These are phyloP conservation scores for Eretmochelys imbricata DNA, from an alignment of 2,113 vertebrate genomes.

Conservation along the genomic window DNA sequence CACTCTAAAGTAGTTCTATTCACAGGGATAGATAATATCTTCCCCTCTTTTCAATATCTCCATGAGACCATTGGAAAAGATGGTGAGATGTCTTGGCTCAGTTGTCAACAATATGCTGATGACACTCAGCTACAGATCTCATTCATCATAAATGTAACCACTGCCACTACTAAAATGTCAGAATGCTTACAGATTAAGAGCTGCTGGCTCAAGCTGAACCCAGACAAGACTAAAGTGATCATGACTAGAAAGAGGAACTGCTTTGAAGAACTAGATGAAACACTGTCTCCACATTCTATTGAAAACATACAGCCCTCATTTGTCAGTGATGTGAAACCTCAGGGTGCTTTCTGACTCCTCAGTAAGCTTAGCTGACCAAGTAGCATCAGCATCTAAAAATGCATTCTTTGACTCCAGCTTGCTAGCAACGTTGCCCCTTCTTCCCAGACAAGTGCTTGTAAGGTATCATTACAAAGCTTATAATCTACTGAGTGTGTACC, in stretches of 20 bases:
- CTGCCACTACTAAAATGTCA: not conserved
- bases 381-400: rapidly evolving
- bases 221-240: not conserved
- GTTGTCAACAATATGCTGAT: not conserved
- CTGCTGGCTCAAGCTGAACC: not conserved
- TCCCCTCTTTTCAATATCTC: too few species aligned
- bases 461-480: too few species aligned
- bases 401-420: rapidly evolving
- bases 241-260: not conserved
- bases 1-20: too few species aligned
- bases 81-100: not conserved
- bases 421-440: rapidly evolving
- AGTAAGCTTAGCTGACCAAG: not conserved
- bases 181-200: not conserved
- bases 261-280: not conserved
- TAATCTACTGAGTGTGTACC: too few species aligned
- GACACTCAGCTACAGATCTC: not conserved
- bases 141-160: rapidly evolving
- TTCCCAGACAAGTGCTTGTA: too few species aligned
- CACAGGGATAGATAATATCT: too few species aligned
- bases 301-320: not conserved
- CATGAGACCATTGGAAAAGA: too few species aligned
- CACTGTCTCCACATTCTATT: rapidly evolving
- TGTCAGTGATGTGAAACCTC: rapidly evolving
- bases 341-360: rapidly evolving